Base-by-base conservation (phyloP, 1,140 invertebrate genomes). In the Caenorhabditis briggsae region DNA sequence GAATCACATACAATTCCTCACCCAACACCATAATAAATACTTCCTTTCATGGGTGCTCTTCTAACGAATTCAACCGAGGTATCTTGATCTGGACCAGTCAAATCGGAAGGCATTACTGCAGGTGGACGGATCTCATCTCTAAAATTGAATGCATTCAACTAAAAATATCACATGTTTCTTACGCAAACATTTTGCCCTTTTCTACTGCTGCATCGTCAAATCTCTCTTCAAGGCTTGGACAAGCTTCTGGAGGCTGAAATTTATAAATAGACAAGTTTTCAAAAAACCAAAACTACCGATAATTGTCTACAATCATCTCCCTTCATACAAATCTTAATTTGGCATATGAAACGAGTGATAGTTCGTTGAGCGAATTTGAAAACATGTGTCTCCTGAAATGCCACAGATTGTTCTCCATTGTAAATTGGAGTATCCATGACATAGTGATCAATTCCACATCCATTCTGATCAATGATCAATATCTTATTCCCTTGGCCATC, bases 321-420 rank as follows among this genome's bases (percentile, higher is more conserved):
- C 82, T 92, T 92, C n/a, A 92, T 85, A 65, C 91, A 92, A 41
- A 92, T 86, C n/a, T 92, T 74, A 43, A 92, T 88, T 88, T 92
- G 91, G 83, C 91, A 92, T 2, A 90, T 90, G 65, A 92, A 92
- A 12, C 92, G 86, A 55, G 91, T 92, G 55, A 92, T 88, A 58
- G 91, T 93, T 82, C 93, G 92, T 58, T 92, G 91, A 50, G 93
- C 91, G 86, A 92, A 92, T 87, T 92, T 92, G 85, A 92, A 92
- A 2, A 92, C 91, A 78, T 90, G 91, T 18, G 91, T 92, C 82
- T 92, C 90, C 89, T 91, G 65, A 86, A 58, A 92, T 14, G 91
- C 91, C 8, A 89, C 89, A 56, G 90, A 86, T 41, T 92, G 88
- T 83, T 92, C 92, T 53, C 55, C 74, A 23, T 83, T 82, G 48